phyloP scores from a whole-genome alignment of 2,888 invertebrate species.

The Lomographa bimaculata region DNA sequence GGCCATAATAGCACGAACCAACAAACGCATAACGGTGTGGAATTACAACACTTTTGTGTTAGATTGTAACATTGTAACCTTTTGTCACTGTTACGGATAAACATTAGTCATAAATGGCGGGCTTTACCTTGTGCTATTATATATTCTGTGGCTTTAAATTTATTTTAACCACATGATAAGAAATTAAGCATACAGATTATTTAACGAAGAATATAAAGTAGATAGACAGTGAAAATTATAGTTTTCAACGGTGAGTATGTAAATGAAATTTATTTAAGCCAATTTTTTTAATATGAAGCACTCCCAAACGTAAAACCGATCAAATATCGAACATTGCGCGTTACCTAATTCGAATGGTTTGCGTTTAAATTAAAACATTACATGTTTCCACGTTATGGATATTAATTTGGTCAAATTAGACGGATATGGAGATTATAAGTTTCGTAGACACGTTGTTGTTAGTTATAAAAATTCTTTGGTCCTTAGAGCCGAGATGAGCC shows the following conservation, averaged over 20 bases:
- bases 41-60: conserved; percentile 76
- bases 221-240: too few relatives aligned
- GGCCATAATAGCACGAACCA: conserved; percentile 28
- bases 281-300: too few relatives aligned
- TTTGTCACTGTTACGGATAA: conserved; percentile 71
- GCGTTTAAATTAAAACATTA: conserved; percentile 29
- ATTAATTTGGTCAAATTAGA: conserved; percentile 31
- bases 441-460: conserved; percentile 21
- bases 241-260: too few relatives aligned
- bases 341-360: too few relatives aligned
- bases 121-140: conserved; percentile 32
- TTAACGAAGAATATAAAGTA: too few relatives aligned
- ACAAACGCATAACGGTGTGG: conserved; percentile 75
- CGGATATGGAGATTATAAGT: conserved; percentile 14
- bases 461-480: conserved; percentile 57
- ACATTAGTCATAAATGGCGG: conserved; percentile 64
- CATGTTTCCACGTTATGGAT: conserved; percentile 23
- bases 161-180: too few relatives aligned
- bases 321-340: conserved; percentile 5
- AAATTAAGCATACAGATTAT: too few relatives aligned
- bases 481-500: conserved; percentile 40
- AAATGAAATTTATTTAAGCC: too few relatives aligned
- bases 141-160: too few relatives aligned
- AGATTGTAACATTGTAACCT: conserved; percentile 74
- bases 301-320: conserved; percentile 11